Percentiles rank a stretch among this genome's conserved stretches.
Conservation (phyloP, 2,888 invertebrate genomes). For the Agrochola litura region DNA sequence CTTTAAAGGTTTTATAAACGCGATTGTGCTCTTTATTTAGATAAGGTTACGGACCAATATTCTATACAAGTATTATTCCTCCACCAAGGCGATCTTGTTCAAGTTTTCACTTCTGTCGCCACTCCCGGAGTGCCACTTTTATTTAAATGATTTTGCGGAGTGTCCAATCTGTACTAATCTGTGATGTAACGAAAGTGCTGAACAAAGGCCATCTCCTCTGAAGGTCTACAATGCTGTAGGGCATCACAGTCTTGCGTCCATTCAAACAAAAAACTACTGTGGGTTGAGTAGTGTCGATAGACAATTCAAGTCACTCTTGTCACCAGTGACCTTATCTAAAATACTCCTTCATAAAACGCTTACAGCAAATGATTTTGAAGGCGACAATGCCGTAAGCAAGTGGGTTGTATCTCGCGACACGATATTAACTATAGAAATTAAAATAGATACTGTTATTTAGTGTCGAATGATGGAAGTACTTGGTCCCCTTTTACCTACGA, state of each 20-base stretch:
- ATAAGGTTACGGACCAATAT: too few relatives aligned
- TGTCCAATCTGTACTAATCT: too few relatives aligned
- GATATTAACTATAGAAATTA: neutral
- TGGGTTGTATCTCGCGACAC: neutral
- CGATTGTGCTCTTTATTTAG: too few relatives aligned
- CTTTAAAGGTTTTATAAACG: too few relatives aligned
- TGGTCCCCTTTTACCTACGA: neutral
- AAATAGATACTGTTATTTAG: neutral
- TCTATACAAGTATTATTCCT: too few relatives aligned
- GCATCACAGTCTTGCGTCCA: neutral
- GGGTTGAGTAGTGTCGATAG: constrained; percentile 10
- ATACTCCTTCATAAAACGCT: neutral
- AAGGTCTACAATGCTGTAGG: neutral
- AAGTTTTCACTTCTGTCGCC: too few relatives aligned
- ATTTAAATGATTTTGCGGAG: too few relatives aligned
- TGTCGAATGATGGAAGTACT: too few relatives aligned
- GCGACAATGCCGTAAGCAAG: neutral
- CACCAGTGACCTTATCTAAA: neutral
- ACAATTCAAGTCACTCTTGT: neutral
- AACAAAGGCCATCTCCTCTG: neutral
- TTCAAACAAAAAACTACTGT: neutral
- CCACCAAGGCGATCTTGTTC: too few relatives aligned
- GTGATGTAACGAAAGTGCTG: neutral
- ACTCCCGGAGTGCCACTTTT: too few relatives aligned
- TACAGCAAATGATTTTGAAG: neutral